These are phyloP conservation scores for Cotesia glomerata DNA, from an alignment of 1,140 invertebrate genomes.

Conservation along the genomic window DNA sequence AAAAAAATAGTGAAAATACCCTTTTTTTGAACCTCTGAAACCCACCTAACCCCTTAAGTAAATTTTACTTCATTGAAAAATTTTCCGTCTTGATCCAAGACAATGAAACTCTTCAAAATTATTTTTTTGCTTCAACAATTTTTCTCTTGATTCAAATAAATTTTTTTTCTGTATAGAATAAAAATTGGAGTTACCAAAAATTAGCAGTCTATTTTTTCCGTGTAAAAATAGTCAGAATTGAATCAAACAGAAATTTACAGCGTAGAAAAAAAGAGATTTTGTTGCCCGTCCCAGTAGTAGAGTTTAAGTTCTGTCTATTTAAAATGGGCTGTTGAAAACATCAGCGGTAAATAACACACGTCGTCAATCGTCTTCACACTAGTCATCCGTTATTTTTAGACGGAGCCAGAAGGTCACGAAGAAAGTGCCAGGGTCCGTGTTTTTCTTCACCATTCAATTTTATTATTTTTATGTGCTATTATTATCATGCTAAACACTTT, in stretches of 20 bases:
- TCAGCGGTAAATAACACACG: slow-evolving; percentile 9
- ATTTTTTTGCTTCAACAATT: too few species aligned
- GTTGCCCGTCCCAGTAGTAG: not conserved
- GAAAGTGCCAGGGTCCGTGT: slow-evolving; percentile 45
- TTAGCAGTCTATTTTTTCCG: too few species aligned
- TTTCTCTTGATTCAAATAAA: too few species aligned
- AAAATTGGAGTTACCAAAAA: too few species aligned
- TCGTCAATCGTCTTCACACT: slow-evolving; percentile 15
- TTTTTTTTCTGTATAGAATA: too few species aligned
- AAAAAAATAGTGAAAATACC: too few species aligned
- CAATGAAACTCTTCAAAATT: too few species aligned
- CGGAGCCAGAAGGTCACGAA: slow-evolving; percentile 51
- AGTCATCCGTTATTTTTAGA: slow-evolving; percentile 44
- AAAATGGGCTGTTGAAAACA: not conserved
- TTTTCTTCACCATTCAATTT: not conserved
- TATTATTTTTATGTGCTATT: not conserved
- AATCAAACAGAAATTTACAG: not conserved
- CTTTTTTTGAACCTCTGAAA: too few species aligned
- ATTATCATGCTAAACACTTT: not conserved
- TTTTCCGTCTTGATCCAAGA: too few species aligned
- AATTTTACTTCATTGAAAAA: too few species aligned
- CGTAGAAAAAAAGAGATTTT: not conserved
- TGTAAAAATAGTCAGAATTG: not conserved
- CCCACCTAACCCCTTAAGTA: too few species aligned
- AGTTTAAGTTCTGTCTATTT: slow-evolving; percentile 2